Evolutionary conservation across 1,140 invertebrate species (phyloP).

Genomic region (Tribolium madens): DNA sequence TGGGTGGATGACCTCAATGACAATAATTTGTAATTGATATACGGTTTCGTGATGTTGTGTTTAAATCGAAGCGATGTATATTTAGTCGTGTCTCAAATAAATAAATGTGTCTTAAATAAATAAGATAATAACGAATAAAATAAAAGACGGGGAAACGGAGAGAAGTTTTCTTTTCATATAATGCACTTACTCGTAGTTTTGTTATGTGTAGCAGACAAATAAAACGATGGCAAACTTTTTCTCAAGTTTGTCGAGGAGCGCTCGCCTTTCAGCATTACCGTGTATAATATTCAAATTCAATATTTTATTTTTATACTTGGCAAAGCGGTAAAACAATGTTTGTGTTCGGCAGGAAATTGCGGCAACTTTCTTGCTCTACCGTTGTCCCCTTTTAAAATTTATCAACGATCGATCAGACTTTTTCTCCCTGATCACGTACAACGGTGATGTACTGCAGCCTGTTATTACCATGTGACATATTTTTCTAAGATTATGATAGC

Average conservation of each 20-base stretch:
- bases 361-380: neutral
- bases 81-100: neutral
- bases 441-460: too few species aligned
- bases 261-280: constrained; percentile 10
- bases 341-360: constrained; percentile 15
- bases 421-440: too few species aligned
- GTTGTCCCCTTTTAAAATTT: neutral
- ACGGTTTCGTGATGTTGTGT: neutral
- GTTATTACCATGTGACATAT: too few species aligned
- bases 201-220: constrained; percentile 16
- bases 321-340: constrained; percentile 23
- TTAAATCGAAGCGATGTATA: neutral
- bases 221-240: constrained; percentile 26
- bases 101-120: constrained; percentile 24
- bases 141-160: neutral
- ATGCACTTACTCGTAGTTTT: constrained; percentile 20
- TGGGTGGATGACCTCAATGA: neutral
- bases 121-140: constrained; percentile 19
- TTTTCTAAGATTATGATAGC: too few species aligned
- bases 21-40: neutral
- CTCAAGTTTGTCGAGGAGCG: constrained; percentile 2
- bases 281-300: constrained; percentile 22
- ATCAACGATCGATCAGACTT: neutral
- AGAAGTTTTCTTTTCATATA: constrained; percentile 25
- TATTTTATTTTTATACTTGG: constrained; percentile 24